Base-by-base conservation (phyloP, 2,888 invertebrate genomes). In the Luperina nickerlii region DNA sequence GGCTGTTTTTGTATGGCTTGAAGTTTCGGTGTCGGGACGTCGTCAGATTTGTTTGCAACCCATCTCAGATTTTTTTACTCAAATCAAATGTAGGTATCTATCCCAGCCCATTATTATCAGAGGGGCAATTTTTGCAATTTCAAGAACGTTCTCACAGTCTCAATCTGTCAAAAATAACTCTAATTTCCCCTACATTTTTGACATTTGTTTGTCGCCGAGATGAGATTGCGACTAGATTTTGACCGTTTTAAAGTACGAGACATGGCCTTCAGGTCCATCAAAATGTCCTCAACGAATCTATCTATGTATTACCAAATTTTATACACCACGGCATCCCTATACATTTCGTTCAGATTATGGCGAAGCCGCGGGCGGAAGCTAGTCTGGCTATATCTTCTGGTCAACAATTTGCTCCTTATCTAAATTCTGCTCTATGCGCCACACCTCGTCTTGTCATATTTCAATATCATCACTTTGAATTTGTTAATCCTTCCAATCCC, bases 1-100 rank as follows among this genome's bases (percentile, higher is more conserved):
- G 63, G 18, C 0, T 18, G 57, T 3, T 63, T 4, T 82, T 82
- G 20, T 82, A 85, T 74, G 85, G 82, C 81, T 85, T 81, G 18
- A 54, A 27, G 60, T 54, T 79, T 38, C 18, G 51, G 68, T 18
- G 18, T 15, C 42, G 2, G 11, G n/a, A 60, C n/a, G 57, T 11
- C n/a, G 57, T n/a, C 24, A 24, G n/a, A 9, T 38, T 79, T 38
- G 51, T 42, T 42, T 51, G 32, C 42, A 42, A 76, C 60, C 76
- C 32, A 67, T 60, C 45, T 81, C n/a, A 45, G 20, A 13, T 74
- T 74, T 2, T 24, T 45, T 62, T 27, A 57, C 2, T 38, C 3
- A 32, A 32, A 42, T 42, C 1, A 27, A 9, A 6, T 57, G 8
- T 57, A 57, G 54, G 8, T 57, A 3, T 20, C 48, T 11, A 27